These are phyloP conservation scores for Sorex fumeus DNA, from an alignment of 2,113 vertebrate genomes.

Conservation along the genomic window DNA sequence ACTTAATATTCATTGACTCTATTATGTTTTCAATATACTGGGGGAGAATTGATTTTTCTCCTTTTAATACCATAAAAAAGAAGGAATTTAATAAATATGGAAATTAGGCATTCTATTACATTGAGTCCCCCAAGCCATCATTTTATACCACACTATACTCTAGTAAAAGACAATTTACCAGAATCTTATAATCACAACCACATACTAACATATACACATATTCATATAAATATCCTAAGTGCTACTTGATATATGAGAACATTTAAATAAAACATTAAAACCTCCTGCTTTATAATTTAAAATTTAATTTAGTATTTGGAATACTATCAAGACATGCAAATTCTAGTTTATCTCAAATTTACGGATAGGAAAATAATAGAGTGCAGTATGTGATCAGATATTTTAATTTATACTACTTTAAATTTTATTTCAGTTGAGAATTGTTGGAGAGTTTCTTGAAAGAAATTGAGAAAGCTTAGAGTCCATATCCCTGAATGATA, in stretches of 20 bases:
- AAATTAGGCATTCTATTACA: slow-evolving; percentile 4
- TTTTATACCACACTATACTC: background rate
- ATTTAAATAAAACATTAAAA: slow-evolving; percentile 37
- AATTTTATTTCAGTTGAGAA: background rate
- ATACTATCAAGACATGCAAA: background rate
- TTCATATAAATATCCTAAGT: background rate
- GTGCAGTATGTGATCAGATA: background rate
- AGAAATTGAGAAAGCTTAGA: slow-evolving; percentile 17
- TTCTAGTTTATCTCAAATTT: slow-evolving; percentile 15
- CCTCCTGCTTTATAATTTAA: background rate
- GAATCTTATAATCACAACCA: background rate
- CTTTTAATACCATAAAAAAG: background rate
- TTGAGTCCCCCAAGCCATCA: background rate
- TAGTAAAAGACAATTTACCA: background rate
- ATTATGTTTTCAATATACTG: background rate
- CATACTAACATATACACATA: background rate
- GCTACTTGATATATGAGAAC: background rate
- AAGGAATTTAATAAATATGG: slow-evolving; percentile 7
- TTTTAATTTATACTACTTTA: background rate
- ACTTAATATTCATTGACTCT: slow-evolving; percentile 14
- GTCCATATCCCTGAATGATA: background rate
- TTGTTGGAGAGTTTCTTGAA: background rate
- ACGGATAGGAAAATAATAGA: slow-evolving; percentile 29
- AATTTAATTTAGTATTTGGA: background rate
- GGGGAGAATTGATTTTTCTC: background rate